Conservation (phyloP, 2,797 vertebrate genomes). For the Pelodytes ibericus region DNA sequence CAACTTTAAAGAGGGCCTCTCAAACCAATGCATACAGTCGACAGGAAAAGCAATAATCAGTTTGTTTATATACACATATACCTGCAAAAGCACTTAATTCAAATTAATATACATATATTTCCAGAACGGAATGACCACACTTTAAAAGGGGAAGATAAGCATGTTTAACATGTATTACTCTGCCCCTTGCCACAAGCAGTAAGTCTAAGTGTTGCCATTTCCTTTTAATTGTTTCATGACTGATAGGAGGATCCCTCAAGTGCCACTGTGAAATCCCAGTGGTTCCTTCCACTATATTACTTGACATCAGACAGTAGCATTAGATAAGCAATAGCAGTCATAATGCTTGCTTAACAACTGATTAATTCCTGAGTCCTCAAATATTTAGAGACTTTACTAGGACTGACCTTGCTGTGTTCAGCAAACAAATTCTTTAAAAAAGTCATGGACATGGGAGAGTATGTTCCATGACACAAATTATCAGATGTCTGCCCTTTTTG, state of each 20-base stretch:
- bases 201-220: slow-evolving; percentile 40
- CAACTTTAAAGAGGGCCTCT: no score
- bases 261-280: slow-evolving; percentile 24
- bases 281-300: slow-evolving; percentile 8
- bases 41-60: no score
- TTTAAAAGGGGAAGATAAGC: no score
- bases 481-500: no score
- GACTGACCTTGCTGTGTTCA: neutral
- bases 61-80: no score
- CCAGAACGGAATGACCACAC: no score
- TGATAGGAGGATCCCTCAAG: slow-evolving; percentile 40
- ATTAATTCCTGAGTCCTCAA: neutral
- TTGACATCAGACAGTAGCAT: slow-evolving; percentile 3
- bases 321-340: slow-evolving; percentile 15
- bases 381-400: neutral
- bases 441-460: neutral
- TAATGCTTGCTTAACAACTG: neutral
- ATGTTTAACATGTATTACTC: neutral
- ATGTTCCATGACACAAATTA: no score
- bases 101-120: no score
- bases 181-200: neutral
- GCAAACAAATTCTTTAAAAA: neutral
- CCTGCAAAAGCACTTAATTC: no score
- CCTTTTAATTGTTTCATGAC: slow-evolving; percentile 36
- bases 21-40: no score